These are phyloP conservation scores for Muntiacus reevesi DNA, from an alignment of 2,113 vertebrate genomes.

Conservation along the genomic window DNA sequence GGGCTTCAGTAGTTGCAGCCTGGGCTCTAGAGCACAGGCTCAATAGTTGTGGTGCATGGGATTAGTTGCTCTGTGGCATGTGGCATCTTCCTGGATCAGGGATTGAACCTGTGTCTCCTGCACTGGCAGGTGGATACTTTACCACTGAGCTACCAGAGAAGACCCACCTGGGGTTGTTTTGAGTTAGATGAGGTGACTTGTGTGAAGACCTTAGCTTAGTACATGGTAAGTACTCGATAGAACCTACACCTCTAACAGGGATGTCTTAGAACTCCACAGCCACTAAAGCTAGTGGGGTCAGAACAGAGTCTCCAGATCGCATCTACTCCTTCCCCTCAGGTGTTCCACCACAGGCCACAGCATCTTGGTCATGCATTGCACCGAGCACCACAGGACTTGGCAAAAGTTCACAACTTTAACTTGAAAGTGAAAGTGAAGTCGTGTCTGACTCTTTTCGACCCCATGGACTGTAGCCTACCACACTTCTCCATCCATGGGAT, in stretches of 20 bases:
- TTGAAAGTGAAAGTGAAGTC: background rate
- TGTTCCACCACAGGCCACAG: no score
- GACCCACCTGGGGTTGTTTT: background rate
- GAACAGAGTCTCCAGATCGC: background rate
- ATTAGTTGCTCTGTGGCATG: background rate
- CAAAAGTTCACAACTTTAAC: background rate
- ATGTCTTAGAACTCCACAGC: background rate
- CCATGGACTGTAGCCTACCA: background rate
- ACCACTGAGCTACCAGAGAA: background rate
- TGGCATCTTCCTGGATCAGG: background rate
- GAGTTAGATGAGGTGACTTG: background rate
- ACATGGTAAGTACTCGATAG: rapidly evolving
- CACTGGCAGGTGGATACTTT: background rate
- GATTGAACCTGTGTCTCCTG: background rate
- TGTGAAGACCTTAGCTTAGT: background rate
- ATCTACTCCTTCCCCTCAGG: background rate
- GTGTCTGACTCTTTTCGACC: background rate
- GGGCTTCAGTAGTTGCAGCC: background rate
- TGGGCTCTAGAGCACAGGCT: background rate
- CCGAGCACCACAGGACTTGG: background rate
- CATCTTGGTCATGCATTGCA: background rate
- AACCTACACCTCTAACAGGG: background rate
- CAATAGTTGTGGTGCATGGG: background rate
- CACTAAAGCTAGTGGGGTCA: background rate
- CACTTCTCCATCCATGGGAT: background rate